phyloP scores from a whole-genome alignment of 53 echinoderm and acorn worm genomes.

The Glandiceps talaboti region DNA sequence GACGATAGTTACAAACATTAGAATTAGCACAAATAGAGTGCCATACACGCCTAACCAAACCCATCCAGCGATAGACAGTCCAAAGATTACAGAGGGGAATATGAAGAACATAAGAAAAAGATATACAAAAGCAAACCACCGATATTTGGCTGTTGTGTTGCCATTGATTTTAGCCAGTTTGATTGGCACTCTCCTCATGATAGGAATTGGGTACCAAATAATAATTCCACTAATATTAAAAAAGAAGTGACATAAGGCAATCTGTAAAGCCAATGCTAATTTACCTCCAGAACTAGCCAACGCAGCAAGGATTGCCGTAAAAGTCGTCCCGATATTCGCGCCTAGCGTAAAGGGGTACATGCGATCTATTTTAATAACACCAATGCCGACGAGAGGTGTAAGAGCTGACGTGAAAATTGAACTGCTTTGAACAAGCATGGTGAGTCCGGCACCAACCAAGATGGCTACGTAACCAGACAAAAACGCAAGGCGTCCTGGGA shows the following conservation, averaged over 20 bases:
- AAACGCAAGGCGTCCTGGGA: constrained; percentile 52
- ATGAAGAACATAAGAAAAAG: constrained; percentile 61
- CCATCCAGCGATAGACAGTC: constrained; percentile 38
- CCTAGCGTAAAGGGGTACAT: constrained; percentile 96
- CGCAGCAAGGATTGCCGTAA: constrained; percentile 79
- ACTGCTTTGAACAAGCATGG: constrained; percentile 91
- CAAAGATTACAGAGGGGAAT: constrained; percentile 44
- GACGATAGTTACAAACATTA: constrained; percentile 24
- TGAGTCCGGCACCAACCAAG: constrained; percentile 55
- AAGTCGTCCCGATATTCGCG: constrained; percentile 89
- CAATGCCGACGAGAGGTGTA: constrained; percentile 89
- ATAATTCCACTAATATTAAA: constrained; percentile 87
- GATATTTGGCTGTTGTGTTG: constrained; percentile 87
- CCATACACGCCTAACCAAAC: constrained; percentile 29
- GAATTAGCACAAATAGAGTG: constrained; percentile 26
- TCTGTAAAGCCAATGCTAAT: constrained; percentile 60
- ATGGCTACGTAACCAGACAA: constrained; percentile 94
- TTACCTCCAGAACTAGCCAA: constrained; percentile 42
- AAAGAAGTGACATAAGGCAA: constrained; percentile 82
- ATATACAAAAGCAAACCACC: constrained; percentile 92
- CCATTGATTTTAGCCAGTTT: constrained; percentile 51
- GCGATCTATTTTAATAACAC: constrained; percentile 75
- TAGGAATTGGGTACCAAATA: constrained; percentile 83
- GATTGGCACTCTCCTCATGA: constrained; percentile 60
- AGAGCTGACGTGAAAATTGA: constrained; percentile 95